A percentile compares a stretch with the other conserved stretches of the same genome.
Conservation (phyloP, 2,797 vertebrate species). For the Lerista edwardsae region DNA sequence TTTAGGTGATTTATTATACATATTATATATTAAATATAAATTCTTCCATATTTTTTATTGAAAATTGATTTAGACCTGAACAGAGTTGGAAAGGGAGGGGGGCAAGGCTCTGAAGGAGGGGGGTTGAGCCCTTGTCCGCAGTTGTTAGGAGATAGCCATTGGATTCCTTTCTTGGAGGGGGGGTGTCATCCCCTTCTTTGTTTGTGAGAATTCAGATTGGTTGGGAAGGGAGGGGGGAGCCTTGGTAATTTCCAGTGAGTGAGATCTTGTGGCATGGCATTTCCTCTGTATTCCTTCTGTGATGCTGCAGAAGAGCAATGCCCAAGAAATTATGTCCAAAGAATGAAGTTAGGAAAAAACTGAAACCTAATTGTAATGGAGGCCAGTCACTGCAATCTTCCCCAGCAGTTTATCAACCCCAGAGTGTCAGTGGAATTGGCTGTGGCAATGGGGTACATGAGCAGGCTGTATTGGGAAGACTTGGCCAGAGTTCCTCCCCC, state of each 20-base stretch:
- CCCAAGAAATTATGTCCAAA: conserved; percentile 52
- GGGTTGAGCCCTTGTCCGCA: too few relatives aligned
- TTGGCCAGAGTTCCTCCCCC: too few relatives aligned
- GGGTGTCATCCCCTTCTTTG: conserved; percentile 30
- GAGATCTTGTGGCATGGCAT: background rate
- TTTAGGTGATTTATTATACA: conserved; percentile 11
- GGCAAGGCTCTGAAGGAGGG: background rate
- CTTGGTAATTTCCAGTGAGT: background rate
- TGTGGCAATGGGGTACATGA: background rate
- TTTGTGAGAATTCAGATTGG: conserved; percentile 24
- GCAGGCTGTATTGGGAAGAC: background rate
- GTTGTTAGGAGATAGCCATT: conserved; percentile 61
- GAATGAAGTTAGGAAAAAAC: conserved; percentile 31
- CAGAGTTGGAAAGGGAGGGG: background rate
- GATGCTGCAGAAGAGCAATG: conserved; percentile 38
- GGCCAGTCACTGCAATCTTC: background rate
- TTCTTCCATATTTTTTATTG: conserved; percentile 41
- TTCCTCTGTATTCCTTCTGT: background rate
- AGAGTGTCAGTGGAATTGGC: background rate
- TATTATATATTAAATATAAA: conserved; percentile 33
- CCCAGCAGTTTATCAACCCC: background rate
- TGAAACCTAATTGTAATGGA: background rate
- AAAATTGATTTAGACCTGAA: conserved; percentile 23
- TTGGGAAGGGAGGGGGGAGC: too few relatives aligned
- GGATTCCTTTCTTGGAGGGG: conserved; percentile 41